Conservation (phyloP, 2,113 vertebrate species). For the Butastur rufipennis region DNA sequence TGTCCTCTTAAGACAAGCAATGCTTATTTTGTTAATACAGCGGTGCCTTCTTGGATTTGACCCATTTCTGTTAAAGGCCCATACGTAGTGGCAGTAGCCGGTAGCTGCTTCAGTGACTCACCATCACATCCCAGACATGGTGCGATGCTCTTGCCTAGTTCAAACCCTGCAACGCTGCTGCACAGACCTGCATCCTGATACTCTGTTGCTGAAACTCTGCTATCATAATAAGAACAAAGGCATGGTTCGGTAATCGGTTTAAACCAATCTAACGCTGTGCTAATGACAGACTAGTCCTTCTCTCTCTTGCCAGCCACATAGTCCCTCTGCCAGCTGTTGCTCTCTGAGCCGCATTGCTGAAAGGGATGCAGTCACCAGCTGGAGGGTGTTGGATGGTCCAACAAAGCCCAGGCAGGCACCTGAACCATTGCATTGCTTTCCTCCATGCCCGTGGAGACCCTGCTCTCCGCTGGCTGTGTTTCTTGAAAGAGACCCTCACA, state of each 20-base stretch:
- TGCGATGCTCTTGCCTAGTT: not conserved
- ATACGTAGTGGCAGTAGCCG: not conserved
- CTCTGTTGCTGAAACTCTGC: not conserved
- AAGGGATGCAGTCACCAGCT: not conserved
- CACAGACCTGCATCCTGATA: not conserved
- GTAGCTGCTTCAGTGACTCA: not conserved
- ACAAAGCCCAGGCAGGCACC: rapidly evolving
- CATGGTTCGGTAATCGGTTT: not conserved
- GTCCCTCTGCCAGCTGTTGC: not conserved
- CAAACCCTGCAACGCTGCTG: not conserved
- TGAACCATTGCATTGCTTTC: not conserved
- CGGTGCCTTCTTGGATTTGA: not conserved
- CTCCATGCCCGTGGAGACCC: rapidly evolving
- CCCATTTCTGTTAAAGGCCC: not conserved
- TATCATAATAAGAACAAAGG: not conserved
- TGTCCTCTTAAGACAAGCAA: not conserved
- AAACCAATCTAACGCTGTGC: not conserved
- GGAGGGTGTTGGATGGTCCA: not conserved
- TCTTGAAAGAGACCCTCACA: not conserved
- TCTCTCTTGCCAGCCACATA: rapidly evolving
- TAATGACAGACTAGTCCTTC: not conserved
- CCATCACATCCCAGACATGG: rapidly evolving
- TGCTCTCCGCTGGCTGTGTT: rapidly evolving
- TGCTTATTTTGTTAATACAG: not conserved
- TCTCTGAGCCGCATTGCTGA: not conserved